Evolutionary conservation across 2,888 invertebrate species (phyloP).

Genomic region (Scaptomyza tumidula): DNA sequence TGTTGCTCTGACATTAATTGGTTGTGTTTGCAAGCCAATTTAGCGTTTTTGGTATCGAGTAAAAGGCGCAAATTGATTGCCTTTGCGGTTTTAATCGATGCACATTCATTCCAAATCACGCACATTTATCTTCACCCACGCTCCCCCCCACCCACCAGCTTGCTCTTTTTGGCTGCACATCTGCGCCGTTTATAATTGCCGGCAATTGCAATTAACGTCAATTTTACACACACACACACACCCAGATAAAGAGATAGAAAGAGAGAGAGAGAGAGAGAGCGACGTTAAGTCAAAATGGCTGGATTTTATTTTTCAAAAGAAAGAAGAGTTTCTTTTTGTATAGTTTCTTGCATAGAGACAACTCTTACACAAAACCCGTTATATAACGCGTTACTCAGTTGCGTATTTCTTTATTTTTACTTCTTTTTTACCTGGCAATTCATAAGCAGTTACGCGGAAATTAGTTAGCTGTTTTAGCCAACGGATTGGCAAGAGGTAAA

Average conservation of each 20-base stretch:
- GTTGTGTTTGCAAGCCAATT: slow-evolving; percentile 73
- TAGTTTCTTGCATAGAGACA: slow-evolving; percentile 18
- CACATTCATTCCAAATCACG: slow-evolving; percentile 81
- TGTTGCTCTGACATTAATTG: slow-evolving; percentile 74
- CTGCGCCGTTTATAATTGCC: slow-evolving; percentile 76
- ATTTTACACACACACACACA: slow-evolving; percentile 18
- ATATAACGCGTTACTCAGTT: slow-evolving; percentile 63
- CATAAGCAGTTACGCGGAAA: slow-evolving; percentile 56
- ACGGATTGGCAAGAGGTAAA: slow-evolving; percentile 81
- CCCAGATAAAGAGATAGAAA: neutral
- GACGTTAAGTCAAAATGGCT: slow-evolving; percentile 7
- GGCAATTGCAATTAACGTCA: slow-evolving; percentile 69
- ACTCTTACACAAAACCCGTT: slow-evolving; percentile 66
- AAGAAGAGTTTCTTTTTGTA: slow-evolving; percentile 35
- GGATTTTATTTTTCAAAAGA: slow-evolving; percentile 1
- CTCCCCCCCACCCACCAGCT: neutral
- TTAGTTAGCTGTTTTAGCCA: slow-evolving; percentile 61
- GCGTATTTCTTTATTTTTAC: slow-evolving; percentile 51
- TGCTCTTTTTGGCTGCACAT: slow-evolving; percentile 51
- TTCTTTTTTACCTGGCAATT: slow-evolving; percentile 42
- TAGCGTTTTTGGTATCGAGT: slow-evolving; percentile 56
- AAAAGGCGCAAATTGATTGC: slow-evolving; percentile 82
- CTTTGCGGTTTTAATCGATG: slow-evolving; percentile 82
- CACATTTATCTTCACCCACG: slow-evolving; percentile 76
- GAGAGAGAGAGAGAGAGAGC: neutral